These are phyloP conservation scores for Drosophila tanythrix DNA, from an alignment of 2,888 invertebrate genomes.

Conservation along the genomic window DNA sequence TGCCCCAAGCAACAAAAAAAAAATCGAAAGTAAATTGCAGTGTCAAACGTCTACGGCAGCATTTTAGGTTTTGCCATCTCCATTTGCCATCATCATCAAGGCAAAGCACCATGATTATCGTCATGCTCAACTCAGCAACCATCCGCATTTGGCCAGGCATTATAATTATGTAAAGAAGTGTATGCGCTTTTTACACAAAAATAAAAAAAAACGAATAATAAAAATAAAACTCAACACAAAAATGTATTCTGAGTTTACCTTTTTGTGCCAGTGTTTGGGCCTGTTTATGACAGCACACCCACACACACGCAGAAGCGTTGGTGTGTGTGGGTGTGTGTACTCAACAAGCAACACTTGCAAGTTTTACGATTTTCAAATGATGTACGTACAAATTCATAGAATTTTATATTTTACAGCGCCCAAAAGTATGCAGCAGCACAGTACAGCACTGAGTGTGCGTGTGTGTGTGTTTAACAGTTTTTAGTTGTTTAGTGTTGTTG, in stretches of 20 bases:
- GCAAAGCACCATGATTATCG: constrained; percentile 20
- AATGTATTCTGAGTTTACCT: constrained; percentile 53
- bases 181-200: constrained; percentile 66
- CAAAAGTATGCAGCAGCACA: constrained; percentile 64
- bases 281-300: constrained; percentile 71
- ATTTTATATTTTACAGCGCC: constrained; percentile 83
- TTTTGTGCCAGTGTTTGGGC: constrained; percentile 57
- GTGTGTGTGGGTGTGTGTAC: constrained; percentile 15
- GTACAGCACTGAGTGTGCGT: background rate
- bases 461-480: constrained; percentile 43
- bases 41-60: constrained; percentile 36
- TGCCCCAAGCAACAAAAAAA: constrained; percentile 1
- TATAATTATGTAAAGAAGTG: constrained; percentile 70
- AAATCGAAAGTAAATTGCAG: constrained; percentile 40
- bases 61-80: constrained; percentile 9
- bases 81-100: constrained; percentile 49
- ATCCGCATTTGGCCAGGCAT: constrained; percentile 64
- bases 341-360: constrained; percentile 70
- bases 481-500: constrained; percentile 62
- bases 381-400: constrained; percentile 83
- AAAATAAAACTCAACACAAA: constrained; percentile 42
- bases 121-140: constrained; percentile 31
- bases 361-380: constrained; percentile 83
- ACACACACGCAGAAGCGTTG: constrained; percentile 10
- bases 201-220: constrained; percentile 60